A percentile compares a stretch with the other conserved stretches of the same genome.
Conservation (phyloP, 30 jellyfish, hydroid and myxozoan genomes). For the Pelagia noctiluca region DNA sequence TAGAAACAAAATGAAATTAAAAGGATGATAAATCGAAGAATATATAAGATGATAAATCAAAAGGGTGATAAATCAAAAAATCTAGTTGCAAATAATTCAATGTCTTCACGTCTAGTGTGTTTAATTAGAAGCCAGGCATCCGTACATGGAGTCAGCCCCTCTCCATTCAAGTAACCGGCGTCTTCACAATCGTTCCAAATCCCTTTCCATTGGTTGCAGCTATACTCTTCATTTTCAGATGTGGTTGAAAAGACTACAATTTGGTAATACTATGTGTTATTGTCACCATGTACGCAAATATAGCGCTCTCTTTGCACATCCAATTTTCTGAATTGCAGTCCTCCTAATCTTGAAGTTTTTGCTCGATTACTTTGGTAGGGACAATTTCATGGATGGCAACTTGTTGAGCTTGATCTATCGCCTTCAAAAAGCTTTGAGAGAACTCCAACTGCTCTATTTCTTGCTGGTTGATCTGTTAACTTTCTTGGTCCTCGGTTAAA, state of each 20-base stretch:
- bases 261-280: not conserved
- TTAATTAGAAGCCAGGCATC: constrained; percentile 40
- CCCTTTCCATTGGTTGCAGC: constrained; percentile 1
- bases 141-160: constrained; percentile 15
- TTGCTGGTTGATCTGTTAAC: not conserved
- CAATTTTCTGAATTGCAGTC: not conserved
- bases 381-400: not conserved
- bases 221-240: not conserved
- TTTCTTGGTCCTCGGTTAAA: not conserved
- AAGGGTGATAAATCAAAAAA: not conserved
- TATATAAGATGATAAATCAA: no score
- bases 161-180: constrained; percentile 6
- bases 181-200: constrained; percentile 10
- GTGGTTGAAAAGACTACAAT: not conserved
- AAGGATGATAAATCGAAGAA: no score
- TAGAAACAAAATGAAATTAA: no score
- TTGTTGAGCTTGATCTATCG: not conserved
- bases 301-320: not conserved
- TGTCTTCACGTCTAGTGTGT: not conserved
- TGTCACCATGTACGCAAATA: not conserved
- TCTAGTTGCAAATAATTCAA: not conserved
- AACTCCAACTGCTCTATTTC: constrained; percentile 7
- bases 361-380: not conserved
- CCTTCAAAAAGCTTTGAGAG: not conserved
- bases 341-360: not conserved